Conservation (phyloP, 2,888 invertebrate genomes). For the Lacanobia oleracea region DNA sequence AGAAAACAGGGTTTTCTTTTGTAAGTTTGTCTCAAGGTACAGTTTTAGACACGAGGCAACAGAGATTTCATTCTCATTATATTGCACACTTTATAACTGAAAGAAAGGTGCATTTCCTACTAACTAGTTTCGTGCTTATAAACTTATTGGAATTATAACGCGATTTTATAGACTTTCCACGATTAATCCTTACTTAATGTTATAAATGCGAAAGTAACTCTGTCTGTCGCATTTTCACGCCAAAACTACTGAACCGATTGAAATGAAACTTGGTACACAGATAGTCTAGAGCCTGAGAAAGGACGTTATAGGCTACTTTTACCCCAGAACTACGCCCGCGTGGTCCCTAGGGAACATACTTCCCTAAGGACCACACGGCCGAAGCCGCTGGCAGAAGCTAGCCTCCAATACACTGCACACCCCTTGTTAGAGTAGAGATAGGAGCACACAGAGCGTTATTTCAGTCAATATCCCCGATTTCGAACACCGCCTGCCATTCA, state of each 20-base stretch:
- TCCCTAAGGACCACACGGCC: too few species aligned
- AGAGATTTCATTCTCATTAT: constrained; percentile 56
- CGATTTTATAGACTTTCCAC: constrained; percentile 43
- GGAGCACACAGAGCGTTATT: constrained; percentile 3
- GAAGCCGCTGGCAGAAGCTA: too few species aligned
- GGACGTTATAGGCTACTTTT: too few species aligned
- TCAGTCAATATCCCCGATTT: constrained; percentile 43
- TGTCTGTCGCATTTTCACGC: too few species aligned
- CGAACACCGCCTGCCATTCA: constrained; percentile 48
- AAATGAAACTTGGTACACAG: too few species aligned
- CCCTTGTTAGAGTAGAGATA: constrained; percentile 27
- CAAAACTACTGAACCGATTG: too few species aligned
- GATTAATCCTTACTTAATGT: too few species aligned
- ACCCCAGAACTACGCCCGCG: too few species aligned
- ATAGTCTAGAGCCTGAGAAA: too few species aligned
- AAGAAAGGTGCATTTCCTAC: constrained; percentile 51
- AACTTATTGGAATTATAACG: constrained; percentile 41
- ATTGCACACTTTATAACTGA: constrained; percentile 50
- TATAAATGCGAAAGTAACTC: too few species aligned
- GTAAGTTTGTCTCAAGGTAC: constrained; percentile 32
- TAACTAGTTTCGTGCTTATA: constrained; percentile 27
- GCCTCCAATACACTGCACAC: not conserved
- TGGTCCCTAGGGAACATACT: too few species aligned
- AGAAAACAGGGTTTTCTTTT: constrained; percentile 31
- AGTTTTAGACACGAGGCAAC: constrained; percentile 51